Evolutionary conservation across 1,140 invertebrate genomes (phyloP), one percentile per base, ranked within the genome.

Genomic region (Drosophila albomicans): DNA sequence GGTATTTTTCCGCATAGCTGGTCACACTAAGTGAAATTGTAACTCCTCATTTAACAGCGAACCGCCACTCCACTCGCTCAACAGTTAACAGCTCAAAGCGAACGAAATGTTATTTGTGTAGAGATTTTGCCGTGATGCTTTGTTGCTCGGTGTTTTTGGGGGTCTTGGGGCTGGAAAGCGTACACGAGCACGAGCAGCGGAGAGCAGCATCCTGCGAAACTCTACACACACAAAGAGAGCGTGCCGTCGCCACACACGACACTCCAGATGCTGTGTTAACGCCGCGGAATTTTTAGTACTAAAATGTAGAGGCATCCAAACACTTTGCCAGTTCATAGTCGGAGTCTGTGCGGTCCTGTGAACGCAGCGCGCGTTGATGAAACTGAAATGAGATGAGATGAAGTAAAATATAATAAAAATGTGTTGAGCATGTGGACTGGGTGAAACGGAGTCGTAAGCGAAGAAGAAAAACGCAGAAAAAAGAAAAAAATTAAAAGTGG

Each of bases 271-370:
- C 41, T 11, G 13, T 11, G 11, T 43, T 43, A 43, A 43, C 35
- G 74, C 76, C 64, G 57, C 54, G 63, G 51, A 67, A 68, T 56
- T 65, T 79, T 79, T 62, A 79, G 76, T 75, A 65, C 49, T 66
- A 79, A 81, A 82, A 28, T 54, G 70, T 64, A 68, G 66, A 81
- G 67, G 77, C 73, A 81, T 69, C 78, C 75, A 45, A 75, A 25
- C 62, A 72, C 70, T 75, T 58, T 65, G 75, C 51, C 80, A 85
- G 80, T 78, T 57, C 57, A 51, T 46, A 80, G 86, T 90, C 86
- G 75, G 86, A 89, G 81, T 79, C 77, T 82, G 81, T 86, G 73
- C 81, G 86, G 79, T 82, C 66, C 68, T 73, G 84, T 66, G 70
- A 81, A 86, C 79, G 74, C 82, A 77, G 66, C 86, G 69, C 75